Conservation (phyloP, 2,113 vertebrate species). For the Dasyornis broadbenti region DNA sequence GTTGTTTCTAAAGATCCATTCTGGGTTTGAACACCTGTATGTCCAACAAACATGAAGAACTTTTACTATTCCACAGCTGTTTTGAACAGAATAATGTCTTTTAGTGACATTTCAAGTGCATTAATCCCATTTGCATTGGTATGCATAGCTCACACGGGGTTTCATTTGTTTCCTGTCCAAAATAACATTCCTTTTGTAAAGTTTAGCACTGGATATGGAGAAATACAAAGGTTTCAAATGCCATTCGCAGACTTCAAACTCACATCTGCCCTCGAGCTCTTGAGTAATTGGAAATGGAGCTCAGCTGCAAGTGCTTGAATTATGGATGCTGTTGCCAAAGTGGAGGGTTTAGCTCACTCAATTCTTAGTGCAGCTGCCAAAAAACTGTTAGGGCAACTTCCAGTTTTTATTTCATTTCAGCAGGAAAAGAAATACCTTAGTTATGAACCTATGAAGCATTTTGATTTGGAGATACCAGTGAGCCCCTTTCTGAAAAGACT, state of each 20-base stretch:
- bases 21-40: background rate
- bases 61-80: background rate
- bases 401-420: background rate
- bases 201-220: background rate
- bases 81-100: background rate
- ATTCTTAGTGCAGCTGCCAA: background rate
- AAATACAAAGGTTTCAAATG: background rate
- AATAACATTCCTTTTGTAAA: background rate
- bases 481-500: background rate
- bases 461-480: background rate
- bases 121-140: background rate
- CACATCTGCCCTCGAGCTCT: background rate
- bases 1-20: background rate
- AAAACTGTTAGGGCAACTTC: background rate
- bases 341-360: background rate
- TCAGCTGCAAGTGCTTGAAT: background rate
- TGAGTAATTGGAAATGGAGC: background rate
- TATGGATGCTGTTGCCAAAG: background rate
- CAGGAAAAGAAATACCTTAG: background rate
- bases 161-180: background rate
- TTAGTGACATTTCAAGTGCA: background rate
- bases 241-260: background rate
- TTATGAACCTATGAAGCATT: background rate
- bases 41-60: background rate
- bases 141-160: rapidly evolving